Evolutionary conservation across 2,888 invertebrate species (phyloP), one percentile per base, ranked within the genome.

Genomic region (Spilarctia lutea): DNA sequence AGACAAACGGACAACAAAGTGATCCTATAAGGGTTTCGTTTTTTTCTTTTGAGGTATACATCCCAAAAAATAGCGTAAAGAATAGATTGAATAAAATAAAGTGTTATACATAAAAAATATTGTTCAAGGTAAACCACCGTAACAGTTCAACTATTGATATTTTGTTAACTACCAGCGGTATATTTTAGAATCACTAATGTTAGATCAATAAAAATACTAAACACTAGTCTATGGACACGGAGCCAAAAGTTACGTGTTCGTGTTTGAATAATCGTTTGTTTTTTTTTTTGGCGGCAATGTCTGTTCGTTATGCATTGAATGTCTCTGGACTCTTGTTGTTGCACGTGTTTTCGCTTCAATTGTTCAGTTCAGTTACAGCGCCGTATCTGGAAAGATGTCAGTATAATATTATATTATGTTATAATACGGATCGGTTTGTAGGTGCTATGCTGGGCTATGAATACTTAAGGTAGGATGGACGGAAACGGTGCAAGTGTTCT

Each of bases 181-280:
- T 30, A 63, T 63, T 63, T 30, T 18, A 74, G 52, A 76, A 75
- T 81, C 68, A 78, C 78, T 78, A 77, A 42, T 30, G 60, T 20
- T 72, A 65, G 24, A 27, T 66, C 48, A 72, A 63, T 65, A 78
- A 83, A 83, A 83, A 75, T 77, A 75, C 24, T 78, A 76, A 24
- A 75, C 77, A 76, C 77, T 81, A 77, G 82, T 78, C 79, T 75
- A 27, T 68, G 68, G 72, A 75, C 79, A 81, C 80, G 80, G 81
- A 71, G 73, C 71, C 52, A 76, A 72, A 74, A 81, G 79, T 80
- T 80, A 73, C 65, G n/a, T n/a, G n/a, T 75, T 35, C 70, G 72
- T 81, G 48, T 72, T 74, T 77, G 68, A 69, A 48, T 71, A 71
- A 48, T 75, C 33, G 56, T 74, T 56, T 0, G 35, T 39, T 68